phyloP scores from a whole-genome alignment of 1,140 invertebrate species.

The Pogonus chalceus region DNA sequence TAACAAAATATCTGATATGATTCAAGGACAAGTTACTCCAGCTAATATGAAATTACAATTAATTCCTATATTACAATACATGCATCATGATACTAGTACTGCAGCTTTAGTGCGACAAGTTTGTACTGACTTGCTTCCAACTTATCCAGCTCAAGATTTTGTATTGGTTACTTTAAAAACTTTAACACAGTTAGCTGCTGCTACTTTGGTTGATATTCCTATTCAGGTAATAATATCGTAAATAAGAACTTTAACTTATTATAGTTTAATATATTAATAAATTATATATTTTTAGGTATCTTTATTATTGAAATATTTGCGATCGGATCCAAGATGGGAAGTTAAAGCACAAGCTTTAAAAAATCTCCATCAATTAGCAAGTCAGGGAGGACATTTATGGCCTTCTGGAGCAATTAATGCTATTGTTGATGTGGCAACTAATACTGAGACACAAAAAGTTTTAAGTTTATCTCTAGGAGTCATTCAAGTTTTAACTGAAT shows the following conservation, averaged over 20 bases:
- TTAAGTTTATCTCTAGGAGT: conserved; percentile 36
- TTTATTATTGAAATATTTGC: conserved; percentile 46
- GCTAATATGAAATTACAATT: conserved; percentile 84
- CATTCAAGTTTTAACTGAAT: conserved; percentile 44
- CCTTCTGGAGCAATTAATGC: conserved; percentile 47
- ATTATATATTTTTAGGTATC: conserved; percentile 36
- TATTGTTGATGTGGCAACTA: conserved; percentile 28
- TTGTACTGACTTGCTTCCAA: conserved; percentile 71
- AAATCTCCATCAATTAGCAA: conserved; percentile 65
- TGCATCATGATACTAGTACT: conserved; percentile 84
- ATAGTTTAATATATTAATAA: conserved; percentile 2
- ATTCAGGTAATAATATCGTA: conserved; percentile 54
- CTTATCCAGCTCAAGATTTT: conserved; percentile 82
- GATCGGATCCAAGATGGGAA: conserved; percentile 52
- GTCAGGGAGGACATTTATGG: conserved; percentile 73
- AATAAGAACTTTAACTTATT: not conserved
- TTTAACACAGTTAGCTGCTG: conserved; percentile 74
- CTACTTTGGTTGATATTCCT: conserved; percentile 84
- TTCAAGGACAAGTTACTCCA: conserved; percentile 81
- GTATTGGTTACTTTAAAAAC: conserved; percentile 78
- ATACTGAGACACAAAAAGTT: conserved; percentile 23
- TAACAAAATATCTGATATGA: conserved; percentile 91
- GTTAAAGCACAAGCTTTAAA: conserved; percentile 67
- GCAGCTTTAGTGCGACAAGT: conserved; percentile 71
- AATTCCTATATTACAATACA: conserved; percentile 84